Evolutionary conservation across 2,888 invertebrate species (phyloP), one percentile per base, ranked within the genome.

Genomic region (Cosmopolites sordidus): DNA sequence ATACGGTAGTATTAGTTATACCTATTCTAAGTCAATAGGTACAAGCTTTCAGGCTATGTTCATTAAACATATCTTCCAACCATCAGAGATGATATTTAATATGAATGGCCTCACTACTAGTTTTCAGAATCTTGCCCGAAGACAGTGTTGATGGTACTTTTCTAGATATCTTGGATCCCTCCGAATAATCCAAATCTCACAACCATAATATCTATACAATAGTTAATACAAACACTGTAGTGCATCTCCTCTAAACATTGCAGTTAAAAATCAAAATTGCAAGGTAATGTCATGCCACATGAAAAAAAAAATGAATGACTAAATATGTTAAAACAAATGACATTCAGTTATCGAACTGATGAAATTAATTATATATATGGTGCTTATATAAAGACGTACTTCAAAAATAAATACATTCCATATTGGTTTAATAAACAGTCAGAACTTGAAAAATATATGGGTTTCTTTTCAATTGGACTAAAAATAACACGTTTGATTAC

Each of bases 261-360:
- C 43, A 43, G 12, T 46, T 46, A 16, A 22, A 40, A 40, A 50
- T 33, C 12, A 33, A 12, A 44, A 27, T 27, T 29, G 27, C 18
- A 33, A 33, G 4, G 39, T 40, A 42, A 29, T 39, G 8, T 14
- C 55, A 49, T 56, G 56, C 55, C 42, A 51, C 42, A 54, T 38
- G 39, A 42, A 49, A 3, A 33, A n/a, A 11, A 22, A 22, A 22
- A 22, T 8, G 22, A 22, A 22, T 22, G 33, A 12, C 33, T 33
- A 33, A 33, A 33, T 33, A 33, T 33, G 12, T 3, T n/a, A 33
- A 33, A 5, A 22, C 8, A 22, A 33, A 33, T 33, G 2, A n/a
- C 33, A 33, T 11, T 9, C 33, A 33, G 11, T 33, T 9, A n/a
- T 33, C 12, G 11, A 22, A 22, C 22, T 3, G 22, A 22, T 22